A percentile compares a stretch with the other conserved stretches of the same genome.
Conservation (phyloP, 1,140 invertebrate genomes). For the Cephus cinctus region DNA sequence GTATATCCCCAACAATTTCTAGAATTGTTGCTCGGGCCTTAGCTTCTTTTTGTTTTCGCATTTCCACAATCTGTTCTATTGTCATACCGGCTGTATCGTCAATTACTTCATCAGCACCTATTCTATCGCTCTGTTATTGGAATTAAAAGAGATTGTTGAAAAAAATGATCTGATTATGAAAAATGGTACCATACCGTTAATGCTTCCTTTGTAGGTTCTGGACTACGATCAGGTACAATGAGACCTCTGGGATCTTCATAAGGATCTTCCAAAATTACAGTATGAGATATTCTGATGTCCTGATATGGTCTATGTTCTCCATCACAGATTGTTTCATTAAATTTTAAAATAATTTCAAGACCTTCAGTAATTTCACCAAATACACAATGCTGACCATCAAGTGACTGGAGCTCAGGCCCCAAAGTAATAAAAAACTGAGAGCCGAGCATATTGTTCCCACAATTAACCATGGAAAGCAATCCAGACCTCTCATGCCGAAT, state of each 20-base stretch:
- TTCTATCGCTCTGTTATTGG: slow-evolving; percentile 71
- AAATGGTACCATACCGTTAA: slow-evolving; percentile 55
- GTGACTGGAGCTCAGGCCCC: slow-evolving; percentile 81
- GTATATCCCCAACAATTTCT: slow-evolving; percentile 98
- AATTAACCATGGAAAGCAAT: slow-evolving; percentile 94
- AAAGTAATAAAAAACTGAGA: slow-evolving; percentile 98
- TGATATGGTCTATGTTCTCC: slow-evolving; percentile 87
- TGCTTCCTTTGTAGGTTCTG: slow-evolving; percentile 80
- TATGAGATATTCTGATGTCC: slow-evolving; percentile 97
- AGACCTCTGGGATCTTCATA: slow-evolving; percentile 85
- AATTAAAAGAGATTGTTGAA: neutral
- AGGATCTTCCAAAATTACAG: slow-evolving; percentile 95
- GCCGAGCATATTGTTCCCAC: slow-evolving; percentile 88
- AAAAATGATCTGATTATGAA: slow-evolving; percentile 13
- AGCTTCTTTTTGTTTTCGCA: slow-evolving; percentile 89
- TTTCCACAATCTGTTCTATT: slow-evolving; percentile 81
- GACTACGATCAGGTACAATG: slow-evolving; percentile 78
- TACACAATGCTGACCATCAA: slow-evolving; percentile 93
- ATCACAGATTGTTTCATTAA: slow-evolving; percentile 96
- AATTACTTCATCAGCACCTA: slow-evolving; percentile 92
- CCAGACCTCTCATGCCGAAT: slow-evolving; percentile 88
- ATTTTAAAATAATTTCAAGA: slow-evolving; percentile 79
- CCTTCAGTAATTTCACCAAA: slow-evolving; percentile 97
- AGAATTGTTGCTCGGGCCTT: slow-evolving; percentile 95
- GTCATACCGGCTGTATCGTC: slow-evolving; percentile 88